Evolutionary conservation across 2,797 vertebrate species (phyloP), one percentile per base, ranked within the genome.

Genomic region (Scolopax bukidnonensis): DNA sequence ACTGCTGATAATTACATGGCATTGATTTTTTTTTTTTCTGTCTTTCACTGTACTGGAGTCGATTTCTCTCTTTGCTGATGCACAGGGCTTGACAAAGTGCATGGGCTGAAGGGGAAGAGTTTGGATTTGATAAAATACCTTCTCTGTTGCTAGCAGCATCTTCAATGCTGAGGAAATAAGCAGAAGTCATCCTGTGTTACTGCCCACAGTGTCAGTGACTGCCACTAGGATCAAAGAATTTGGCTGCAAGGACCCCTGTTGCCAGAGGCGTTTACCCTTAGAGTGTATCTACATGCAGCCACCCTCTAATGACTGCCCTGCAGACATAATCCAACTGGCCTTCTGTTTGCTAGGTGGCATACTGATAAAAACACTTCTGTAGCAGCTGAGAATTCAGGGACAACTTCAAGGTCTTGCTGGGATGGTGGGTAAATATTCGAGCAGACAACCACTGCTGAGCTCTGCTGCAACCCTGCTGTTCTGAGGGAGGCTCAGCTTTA

Each of bases 1-100:
- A 65, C 63, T 79, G 47, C 65, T 13, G 1, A 51, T 87, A 96
- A 91, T 95, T 92, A 47, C 32, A 16, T 48, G 53, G 13, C 25
- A 80, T 83, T 93, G 89, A 82, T 93, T 84, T 75, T 84, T 60
- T 60, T 51, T 73, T 92, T 87, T 25, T 51, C 30, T 61, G 50
- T 45, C 33, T 84, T 76, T 78, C 63, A 68, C 48, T 71, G 40
- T 28, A 60, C 23, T 21, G 54, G 30, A 69, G 78, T 82, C 48
- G 0, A 84, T 94, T 89, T 89, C 45, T 32, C 51, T 89, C 71
- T 83, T 88, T 65, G 33, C 45, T 68, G 65, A 86, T 64, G 69
- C 71, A 81, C 41, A 69, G 79, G 54, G 9, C 61, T 91, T 89
- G 64, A 68, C 61, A 78, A 61, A 71, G 11, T 20, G 24, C 4